Evolutionary conservation across 2,888 invertebrate genomes (phyloP).

Genomic region (Tortricodes alternella): DNA sequence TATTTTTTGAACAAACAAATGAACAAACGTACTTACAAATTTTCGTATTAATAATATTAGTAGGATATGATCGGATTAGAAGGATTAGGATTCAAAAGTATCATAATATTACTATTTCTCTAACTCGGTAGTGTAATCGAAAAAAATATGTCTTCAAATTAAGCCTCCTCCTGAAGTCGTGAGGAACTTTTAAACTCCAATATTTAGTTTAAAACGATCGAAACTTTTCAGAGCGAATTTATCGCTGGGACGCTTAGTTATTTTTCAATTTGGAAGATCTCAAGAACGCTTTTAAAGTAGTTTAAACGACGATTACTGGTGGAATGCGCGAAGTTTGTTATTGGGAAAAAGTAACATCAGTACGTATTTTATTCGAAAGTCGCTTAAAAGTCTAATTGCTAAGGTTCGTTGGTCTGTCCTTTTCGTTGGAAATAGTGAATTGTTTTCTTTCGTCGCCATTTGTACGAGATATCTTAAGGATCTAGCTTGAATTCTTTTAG

Average conservation of each 20-base stretch:
- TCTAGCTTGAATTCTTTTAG: background rate
- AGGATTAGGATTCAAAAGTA: no score
- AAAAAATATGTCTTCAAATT: constrained; percentile 17
- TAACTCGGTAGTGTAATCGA: background rate
- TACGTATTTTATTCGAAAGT: constrained; percentile 17
- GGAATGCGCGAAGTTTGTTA: constrained; percentile 55
- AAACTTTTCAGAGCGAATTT: constrained; percentile 65
- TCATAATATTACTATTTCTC: no score
- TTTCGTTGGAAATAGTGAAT: background rate
- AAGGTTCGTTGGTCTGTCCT: background rate
- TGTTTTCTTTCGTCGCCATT: background rate
- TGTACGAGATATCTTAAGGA: background rate
- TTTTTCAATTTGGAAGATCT: constrained; percentile 76
- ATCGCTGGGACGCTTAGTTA: constrained; percentile 70
- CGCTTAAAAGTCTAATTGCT: constrained; percentile 14
- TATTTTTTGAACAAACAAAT: no score
- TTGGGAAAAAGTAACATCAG: constrained; percentile 39
- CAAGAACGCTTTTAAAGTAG: constrained; percentile 54
- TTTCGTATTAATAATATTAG: no score
- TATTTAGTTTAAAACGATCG: constrained; percentile 30
- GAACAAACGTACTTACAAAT: no score
- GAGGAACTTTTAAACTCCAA: constrained; percentile 23
- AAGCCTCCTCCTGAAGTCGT: constrained; percentile 2
- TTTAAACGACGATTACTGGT: constrained; percentile 61
- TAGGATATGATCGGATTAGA: no score